Evolutionary conservation across 2,888 invertebrate species (phyloP).

Genomic region (Tanypteryx hageni): DNA sequence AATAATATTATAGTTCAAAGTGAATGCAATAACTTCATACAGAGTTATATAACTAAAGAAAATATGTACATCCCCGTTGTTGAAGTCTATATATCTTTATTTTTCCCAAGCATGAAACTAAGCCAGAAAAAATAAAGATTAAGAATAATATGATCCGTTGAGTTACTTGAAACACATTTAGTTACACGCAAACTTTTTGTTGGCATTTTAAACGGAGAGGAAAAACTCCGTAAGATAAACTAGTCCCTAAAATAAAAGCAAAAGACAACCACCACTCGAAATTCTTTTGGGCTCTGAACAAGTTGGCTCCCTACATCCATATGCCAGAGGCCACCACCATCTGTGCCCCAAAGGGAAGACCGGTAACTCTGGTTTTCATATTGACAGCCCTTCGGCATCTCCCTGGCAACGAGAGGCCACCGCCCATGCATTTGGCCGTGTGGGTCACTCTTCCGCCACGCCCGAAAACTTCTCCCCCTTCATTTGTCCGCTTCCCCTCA

Average conservation of each 20-base stretch:
- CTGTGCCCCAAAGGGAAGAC: constrained; percentile 56
- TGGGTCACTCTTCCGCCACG: constrained; percentile 56
- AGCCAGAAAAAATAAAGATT: too few relatives aligned
- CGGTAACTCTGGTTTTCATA: constrained; percentile 61
- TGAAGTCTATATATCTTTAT: too few relatives aligned
- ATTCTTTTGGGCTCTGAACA: constrained; percentile 44
- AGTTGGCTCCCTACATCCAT: constrained; percentile 48
- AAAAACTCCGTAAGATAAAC: background rate
- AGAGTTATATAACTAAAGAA: too few relatives aligned
- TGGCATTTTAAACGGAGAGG: background rate
- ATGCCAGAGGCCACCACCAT: constrained; percentile 50
- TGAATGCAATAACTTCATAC: too few relatives aligned
- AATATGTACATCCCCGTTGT: too few relatives aligned
- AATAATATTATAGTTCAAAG: too few relatives aligned
- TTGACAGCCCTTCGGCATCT: constrained; percentile 64
- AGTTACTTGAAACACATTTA: too few relatives aligned
- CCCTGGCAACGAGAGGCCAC: constrained; percentile 57
- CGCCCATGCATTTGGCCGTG: constrained; percentile 20
- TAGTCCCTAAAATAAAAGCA: background rate
- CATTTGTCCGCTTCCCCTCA: constrained; percentile 18
- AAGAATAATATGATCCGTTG: too few relatives aligned
- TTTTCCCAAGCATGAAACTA: too few relatives aligned
- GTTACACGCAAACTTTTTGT: too few relatives aligned
- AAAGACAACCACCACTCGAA: constrained; percentile 20
- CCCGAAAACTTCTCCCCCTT: constrained; percentile 38